A percentile compares a stretch with the other conserved stretches of the same genome.
Evolutionary conservation across 2,797 vertebrate species (phyloP).

Genomic region (Epinephelus awoara): DNA sequence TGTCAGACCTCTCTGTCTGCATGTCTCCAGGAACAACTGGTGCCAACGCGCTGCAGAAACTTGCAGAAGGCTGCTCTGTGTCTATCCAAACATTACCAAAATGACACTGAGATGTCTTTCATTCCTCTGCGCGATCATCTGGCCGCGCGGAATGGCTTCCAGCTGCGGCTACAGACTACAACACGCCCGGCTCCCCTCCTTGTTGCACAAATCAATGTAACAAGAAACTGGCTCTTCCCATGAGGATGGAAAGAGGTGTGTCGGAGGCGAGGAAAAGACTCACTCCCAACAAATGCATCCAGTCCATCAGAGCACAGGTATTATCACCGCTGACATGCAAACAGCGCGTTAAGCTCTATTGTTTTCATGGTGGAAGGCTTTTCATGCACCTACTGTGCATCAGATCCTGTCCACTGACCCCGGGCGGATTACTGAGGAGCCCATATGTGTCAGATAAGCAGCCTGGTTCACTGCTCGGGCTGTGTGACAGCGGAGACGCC

Average conservation of each 20-base stretch:
- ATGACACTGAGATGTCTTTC: constrained; percentile 26
- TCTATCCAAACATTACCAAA: constrained; percentile 6
- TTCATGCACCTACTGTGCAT: constrained; percentile 41
- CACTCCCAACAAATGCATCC: constrained; percentile 18
- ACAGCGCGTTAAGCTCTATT: constrained; percentile 15
- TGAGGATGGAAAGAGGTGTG: constrained; percentile 64
- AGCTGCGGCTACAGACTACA: constrained; percentile 45
- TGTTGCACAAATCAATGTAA: constrained; percentile 26
- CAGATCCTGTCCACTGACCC: constrained; percentile 59
- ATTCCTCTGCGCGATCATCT: constrained; percentile 30
- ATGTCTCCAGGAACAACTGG: constrained; percentile 2
- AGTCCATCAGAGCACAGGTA: constrained; percentile 8
- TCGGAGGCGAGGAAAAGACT: constrained; percentile 37
- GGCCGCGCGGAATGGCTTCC: constrained; percentile 28
- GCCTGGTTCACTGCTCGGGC: constrained; percentile 43
- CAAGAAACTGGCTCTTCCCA: constrained; percentile 14
- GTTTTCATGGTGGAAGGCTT: constrained; percentile 29
- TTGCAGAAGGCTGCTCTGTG: constrained; percentile 27
- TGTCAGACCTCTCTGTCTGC: constrained; percentile 4
- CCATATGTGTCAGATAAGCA: constrained; percentile 72
- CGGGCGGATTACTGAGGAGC: constrained; percentile 65
- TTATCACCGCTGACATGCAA: neutral
- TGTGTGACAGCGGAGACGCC: constrained; percentile 26
- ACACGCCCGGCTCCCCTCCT: constrained; percentile 21
- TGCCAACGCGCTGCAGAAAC: constrained; percentile 51